Evolutionary conservation across 2,797 vertebrate genomes (phyloP), one percentile per base, ranked within the genome.

Genomic region (Vipera latastei): DNA sequence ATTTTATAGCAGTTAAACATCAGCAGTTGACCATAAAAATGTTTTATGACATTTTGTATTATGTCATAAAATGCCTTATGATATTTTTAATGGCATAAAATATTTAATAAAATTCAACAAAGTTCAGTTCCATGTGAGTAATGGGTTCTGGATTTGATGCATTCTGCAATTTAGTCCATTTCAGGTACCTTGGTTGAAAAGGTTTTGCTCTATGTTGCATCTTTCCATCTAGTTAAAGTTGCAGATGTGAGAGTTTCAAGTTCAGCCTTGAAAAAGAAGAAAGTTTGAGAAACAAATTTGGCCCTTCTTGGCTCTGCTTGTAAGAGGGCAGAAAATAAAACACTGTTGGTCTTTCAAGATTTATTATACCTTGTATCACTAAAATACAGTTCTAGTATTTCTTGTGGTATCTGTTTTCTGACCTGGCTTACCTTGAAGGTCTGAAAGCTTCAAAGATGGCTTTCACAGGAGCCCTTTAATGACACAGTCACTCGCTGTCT

Each of bases 391-490:
- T 83, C 20, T 25, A 83, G 44, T 83, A 83, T 83, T 83, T 48
- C 22, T 73, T 73, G 32, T 4, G 9, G 44, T 83, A 9, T 83
- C 38, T 48, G 20, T 83, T 48, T 83, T 48, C 73, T 83, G 73
- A 83, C 8, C 9, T 83, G 73, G 38, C 20, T 9, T 83, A 25
- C 38, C 44, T 48, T 48, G 38, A 83, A 83, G 22, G 22, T 22
- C 73, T 83, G 44, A 83, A 48, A 83, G 9, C 38, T 25, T 48
- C 38, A 48, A 83, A 83, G 4, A 83, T 48, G 73, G 38, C 20
- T 93, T 95, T 89, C 88, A 94, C 38, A 93, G 88, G 78, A 89
- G 90, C 93, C 94, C 55, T 94, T 95, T 95, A 95, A 95, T 94
- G 95, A 96, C 93, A 60, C 3, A 69, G 28, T 65, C 89, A 94